These are phyloP conservation scores for Eupithecia vulgata DNA, from an alignment of 2,888 invertebrate species.

Conservation along the genomic window DNA sequence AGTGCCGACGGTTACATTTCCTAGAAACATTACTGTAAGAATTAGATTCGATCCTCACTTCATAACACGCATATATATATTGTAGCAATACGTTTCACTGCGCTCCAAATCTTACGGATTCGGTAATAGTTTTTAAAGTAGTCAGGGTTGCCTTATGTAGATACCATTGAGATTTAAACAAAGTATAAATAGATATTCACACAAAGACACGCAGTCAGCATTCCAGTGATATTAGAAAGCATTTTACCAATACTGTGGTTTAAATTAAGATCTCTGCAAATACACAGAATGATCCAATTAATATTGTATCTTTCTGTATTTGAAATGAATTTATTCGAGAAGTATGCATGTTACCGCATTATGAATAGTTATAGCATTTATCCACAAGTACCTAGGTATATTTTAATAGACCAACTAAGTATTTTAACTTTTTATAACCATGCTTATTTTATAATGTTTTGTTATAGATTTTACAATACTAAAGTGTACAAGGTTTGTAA, in stretches of 20 bases:
- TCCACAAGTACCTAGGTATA: constrained; percentile 21
- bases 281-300: not conserved
- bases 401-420: constrained; percentile 26
- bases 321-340: constrained; percentile 11
- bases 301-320: constrained; percentile 15
- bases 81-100: constrained; percentile 21
- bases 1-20: not conserved
- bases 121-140: constrained; percentile 41
- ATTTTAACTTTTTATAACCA: constrained; percentile 23
- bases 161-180: constrained; percentile 46
- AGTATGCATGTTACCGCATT: constrained; percentile 23
- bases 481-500: constrained; percentile 8
- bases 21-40: constrained; percentile 3
- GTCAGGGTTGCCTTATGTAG: constrained; percentile 57
- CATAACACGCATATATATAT: constrained; percentile 2
- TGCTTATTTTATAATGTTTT: constrained; percentile 29
- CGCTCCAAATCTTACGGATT: constrained; percentile 24
- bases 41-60: constrained; percentile 4
- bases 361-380: constrained; percentile 27
- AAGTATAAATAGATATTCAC: constrained; percentile 28
- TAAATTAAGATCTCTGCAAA: constrained; percentile 7
- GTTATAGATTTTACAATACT: constrained; percentile 29
- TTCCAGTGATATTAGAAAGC: constrained; percentile 42
- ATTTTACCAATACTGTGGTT: constrained; percentile 30
- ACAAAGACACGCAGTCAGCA: constrained; percentile 33